These are phyloP conservation scores for Sphenopsis melanotis DNA, from an alignment of 2,797 vertebrate genomes.

Conservation along the genomic window DNA sequence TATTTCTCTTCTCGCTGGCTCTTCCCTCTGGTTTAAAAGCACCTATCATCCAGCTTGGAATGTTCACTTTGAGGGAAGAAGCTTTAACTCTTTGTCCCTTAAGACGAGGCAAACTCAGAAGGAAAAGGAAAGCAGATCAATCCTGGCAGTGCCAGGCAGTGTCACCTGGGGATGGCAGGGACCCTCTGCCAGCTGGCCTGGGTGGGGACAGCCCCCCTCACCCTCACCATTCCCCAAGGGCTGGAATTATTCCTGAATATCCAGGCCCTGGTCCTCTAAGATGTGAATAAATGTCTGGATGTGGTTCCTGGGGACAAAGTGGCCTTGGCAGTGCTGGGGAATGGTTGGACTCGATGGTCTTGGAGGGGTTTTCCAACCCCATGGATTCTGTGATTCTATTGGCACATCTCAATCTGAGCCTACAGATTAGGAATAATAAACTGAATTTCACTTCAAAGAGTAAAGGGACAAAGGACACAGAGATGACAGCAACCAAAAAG, in stretches of 20 bases:
- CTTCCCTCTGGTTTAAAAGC: neutral
- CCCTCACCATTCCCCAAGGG: neutral
- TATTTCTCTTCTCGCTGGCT: neutral
- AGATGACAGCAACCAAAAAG: neutral
- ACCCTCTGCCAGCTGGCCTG: neutral
- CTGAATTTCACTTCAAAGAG: neutral
- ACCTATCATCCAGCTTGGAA: neutral
- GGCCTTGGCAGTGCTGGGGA: neutral
- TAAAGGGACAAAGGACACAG: neutral
- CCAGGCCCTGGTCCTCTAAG: fast-evolving
- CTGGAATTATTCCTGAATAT: neutral
- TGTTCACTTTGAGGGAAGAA: neutral
- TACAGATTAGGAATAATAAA: neutral
- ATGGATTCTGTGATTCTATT: neutral
- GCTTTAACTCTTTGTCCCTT: neutral
- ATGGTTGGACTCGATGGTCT: fast-evolving
- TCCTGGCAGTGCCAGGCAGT: neutral
- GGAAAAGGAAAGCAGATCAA: neutral
- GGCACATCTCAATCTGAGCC: neutral
- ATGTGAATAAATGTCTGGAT: neutral
- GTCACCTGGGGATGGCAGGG: neutral
- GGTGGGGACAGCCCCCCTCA: neutral
- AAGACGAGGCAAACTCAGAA: neutral
- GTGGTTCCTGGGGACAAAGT: neutral
- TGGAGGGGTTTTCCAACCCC: neutral